Percentiles rank a stretch among this genome's conserved stretches.
Conservation (phyloP, 2,113 vertebrate genomes). For the Rhinichthys klamathensis region DNA sequence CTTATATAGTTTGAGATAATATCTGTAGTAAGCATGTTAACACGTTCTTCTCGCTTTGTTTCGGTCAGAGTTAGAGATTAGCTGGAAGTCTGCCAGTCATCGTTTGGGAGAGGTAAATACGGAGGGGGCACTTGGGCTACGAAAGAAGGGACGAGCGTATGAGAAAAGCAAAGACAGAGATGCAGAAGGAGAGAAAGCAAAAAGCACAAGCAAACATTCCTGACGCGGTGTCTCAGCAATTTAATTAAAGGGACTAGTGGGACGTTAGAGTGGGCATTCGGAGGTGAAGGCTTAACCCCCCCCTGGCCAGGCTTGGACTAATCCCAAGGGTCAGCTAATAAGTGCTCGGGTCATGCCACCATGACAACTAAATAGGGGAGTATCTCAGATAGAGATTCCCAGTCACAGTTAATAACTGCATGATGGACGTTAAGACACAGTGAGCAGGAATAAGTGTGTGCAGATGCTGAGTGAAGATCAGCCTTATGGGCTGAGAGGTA, state of each 20-base stretch:
- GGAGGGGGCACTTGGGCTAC: constrained; percentile 6
- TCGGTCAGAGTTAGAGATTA: constrained; percentile 6
- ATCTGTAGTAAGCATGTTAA: constrained; percentile 12
- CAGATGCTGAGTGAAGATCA: constrained; percentile 35
- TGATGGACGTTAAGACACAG: constrained; percentile 29
- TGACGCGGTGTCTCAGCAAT: constrained; percentile 81
- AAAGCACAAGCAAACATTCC: constrained; percentile 85
- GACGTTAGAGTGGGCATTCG: constrained; percentile 69
- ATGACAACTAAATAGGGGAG: constrained; percentile 62
- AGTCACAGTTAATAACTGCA: constrained; percentile 42
- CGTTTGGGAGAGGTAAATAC: not conserved
- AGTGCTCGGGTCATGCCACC: constrained; percentile 67
- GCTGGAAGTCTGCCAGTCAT: constrained; percentile 33
- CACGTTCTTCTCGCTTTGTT: not conserved
- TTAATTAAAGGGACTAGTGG: constrained; percentile 83
- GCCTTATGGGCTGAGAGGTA: not conserved
- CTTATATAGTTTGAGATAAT: constrained; percentile 8
- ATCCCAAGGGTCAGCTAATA: constrained; percentile 64
- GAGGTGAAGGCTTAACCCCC: constrained; percentile 66
- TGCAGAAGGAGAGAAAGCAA: constrained; percentile 42
- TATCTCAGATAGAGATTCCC: constrained; percentile 15
- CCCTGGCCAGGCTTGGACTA: constrained; percentile 55
- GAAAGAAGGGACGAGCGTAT: constrained; percentile 51
- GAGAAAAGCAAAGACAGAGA: constrained; percentile 74
- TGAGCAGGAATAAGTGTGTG: constrained; percentile 6